These are phyloP conservation scores for Limnothrissa miodon DNA, from an alignment of 2,113 vertebrate species.

Conservation along the genomic window DNA sequence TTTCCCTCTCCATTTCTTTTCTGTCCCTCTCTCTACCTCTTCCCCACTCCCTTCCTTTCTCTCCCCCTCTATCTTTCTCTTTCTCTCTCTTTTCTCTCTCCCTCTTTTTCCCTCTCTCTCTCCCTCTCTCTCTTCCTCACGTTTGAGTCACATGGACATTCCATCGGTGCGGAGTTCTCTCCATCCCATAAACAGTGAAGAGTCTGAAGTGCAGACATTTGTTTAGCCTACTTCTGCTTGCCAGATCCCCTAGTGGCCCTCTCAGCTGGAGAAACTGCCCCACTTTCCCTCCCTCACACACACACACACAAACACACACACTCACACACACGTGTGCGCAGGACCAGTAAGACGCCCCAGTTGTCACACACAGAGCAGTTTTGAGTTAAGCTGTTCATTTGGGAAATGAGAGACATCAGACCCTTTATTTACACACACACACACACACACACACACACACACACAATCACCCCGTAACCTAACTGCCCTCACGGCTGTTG, in stretches of 20 bases:
- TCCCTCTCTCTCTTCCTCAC: conserved; percentile 13
- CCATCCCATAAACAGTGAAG: conserved; percentile 56
- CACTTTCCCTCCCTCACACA: conserved; percentile 29
- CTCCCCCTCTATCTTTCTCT: neutral
- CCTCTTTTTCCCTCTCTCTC: neutral
- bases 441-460: conserved; percentile 22
- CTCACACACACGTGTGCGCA: conserved; percentile 12
- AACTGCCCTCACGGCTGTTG: neutral
- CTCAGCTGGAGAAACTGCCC: conserved; percentile 65
- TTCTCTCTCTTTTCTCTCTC: neutral
- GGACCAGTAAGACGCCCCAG: conserved; percentile 54
- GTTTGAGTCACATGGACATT: conserved; percentile 64
- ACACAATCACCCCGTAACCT: neutral
- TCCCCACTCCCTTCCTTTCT: neutral
- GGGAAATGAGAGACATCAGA: neutral
- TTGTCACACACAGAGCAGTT: conserved; percentile 60
- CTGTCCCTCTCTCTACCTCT: no score
- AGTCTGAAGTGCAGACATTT: conserved; percentile 55
- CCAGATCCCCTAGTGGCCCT: conserved; percentile 55
- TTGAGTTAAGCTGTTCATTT: conserved; percentile 25
- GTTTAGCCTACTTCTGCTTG: conserved; percentile 63
- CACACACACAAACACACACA: conserved; percentile 31
- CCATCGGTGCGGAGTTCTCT: conserved; percentile 29
- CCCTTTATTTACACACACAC: conserved; percentile 12
- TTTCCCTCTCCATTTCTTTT: neutral